These are phyloP conservation scores for Corythornis vintsioides DNA, from an alignment of 2,113 vertebrate species.

Conservation along the genomic window DNA sequence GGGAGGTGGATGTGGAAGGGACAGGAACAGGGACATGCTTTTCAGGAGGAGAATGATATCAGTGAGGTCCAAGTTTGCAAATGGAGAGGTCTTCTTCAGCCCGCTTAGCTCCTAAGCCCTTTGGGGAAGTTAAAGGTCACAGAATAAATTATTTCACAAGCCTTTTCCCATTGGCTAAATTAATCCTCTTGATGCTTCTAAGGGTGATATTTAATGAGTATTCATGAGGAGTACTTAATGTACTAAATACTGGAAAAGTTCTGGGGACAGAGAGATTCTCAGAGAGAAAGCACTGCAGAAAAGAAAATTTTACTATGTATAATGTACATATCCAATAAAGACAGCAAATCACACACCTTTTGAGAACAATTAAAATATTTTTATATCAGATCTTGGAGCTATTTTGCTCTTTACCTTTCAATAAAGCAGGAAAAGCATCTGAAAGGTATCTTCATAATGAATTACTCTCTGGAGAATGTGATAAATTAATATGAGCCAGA, in stretches of 20 bases:
- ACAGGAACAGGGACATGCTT: neutral
- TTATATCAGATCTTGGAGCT: neutral
- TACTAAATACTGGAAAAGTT: neutral
- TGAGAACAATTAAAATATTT: neutral
- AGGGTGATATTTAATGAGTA: neutral
- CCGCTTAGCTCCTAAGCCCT: neutral
- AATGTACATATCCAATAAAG: neutral
- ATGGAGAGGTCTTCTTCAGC: neutral
- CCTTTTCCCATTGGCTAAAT: neutral
- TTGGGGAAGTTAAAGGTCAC: neutral
- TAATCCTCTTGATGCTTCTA: neutral
- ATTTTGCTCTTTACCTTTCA: slow-evolving; percentile 17
- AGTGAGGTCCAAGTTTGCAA: neutral
- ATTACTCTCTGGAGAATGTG: slow-evolving; percentile 5
- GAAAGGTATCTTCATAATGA: neutral
- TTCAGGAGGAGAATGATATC: neutral
- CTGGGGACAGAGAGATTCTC: neutral
- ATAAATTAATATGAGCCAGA: slow-evolving; percentile 37
- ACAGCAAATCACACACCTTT: neutral
- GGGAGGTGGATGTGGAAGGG: neutral
- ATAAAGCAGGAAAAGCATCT: slow-evolving; percentile 1
- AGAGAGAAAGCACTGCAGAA: neutral
- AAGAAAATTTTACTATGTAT: neutral
- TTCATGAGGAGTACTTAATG: neutral
- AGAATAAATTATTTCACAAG: neutral